Evolutionary conservation across 1,140 invertebrate species (phyloP), one percentile per base, ranked within the genome.

Genomic region (Prorops nasuta): DNA sequence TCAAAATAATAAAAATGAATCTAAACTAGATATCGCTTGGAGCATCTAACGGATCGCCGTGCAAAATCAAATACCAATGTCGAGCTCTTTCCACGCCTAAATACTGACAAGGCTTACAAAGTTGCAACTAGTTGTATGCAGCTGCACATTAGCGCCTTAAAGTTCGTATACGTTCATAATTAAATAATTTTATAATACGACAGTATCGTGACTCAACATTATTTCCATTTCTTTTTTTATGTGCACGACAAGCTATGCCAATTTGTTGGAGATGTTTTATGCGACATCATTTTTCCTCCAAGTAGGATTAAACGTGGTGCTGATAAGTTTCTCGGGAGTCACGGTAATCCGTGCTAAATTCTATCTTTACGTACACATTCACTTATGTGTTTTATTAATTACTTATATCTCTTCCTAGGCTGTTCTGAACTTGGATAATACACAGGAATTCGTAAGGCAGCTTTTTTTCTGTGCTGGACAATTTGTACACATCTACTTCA

Each of bases 401-500:
- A 12, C 2, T 6, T 10, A 34, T 9, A 31, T 20, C 19, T 15
- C n/a, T 43, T 8, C 43, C 31, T 36, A 52, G 50, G 45, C 45
- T 6, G 28, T 37, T 8, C 10, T 21, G 20, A 41, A 52, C 14
- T 19, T 36, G 45, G 32, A 48, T 2, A 40, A 48, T 4, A 45
- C 37, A 1, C 22, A 35, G 9, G 45, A 48, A 16, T 41, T 48
- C 32, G 8, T 49, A n/a, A 42, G 32, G 19, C 51, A 53, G 15
- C 20, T 49, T 14, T n/a, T 22, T 15, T 48, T 52, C 12, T n/a
- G 38, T 7, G 49, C 32, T 8, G 46, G 39, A 14, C 40, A 42
- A 8, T 49, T 52, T 14, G n/a, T 21, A 8, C 46, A 49, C 32
- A 15, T 49, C 22, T 53, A 49, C 38, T 53, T 53, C 2, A 39